Evolutionary conservation across 2,888 invertebrate species (phyloP), one percentile per base, ranked within the genome.

Genomic region (Leucania comma): DNA sequence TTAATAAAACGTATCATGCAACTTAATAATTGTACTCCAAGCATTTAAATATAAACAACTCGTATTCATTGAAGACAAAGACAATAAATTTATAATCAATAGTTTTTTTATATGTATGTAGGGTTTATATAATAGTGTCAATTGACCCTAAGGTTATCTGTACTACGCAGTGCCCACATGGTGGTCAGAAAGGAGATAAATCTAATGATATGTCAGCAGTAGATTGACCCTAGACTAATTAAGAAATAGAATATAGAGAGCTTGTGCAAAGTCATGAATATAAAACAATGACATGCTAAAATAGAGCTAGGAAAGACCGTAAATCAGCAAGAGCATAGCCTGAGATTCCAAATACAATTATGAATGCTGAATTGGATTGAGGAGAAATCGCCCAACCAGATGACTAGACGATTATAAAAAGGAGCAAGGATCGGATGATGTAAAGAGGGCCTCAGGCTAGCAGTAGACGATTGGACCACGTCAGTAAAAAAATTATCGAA

Each of bases 51-150:
- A 76, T 56, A 74, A 69, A 60, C 60, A 77, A 76, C 50, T 68
- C 8, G 24, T 46, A 63, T 78, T 75, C 81, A 78, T 78, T 78
- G 32, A 80, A 80, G 51, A 75, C 80, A 65, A 70, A 80, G 62
- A 26, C 62, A 50, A 75, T 78, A 35, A 56, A 63, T 51, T 42
- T 51, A 50, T 65, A 38, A 17, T 63, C 0, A 48, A 73, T 56
- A 14, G 26, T 67, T 48, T 72, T 56, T n/a, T 46, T n/a, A 26
- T 17, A 58, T 53, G n/a, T 61, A 61, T 26, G 24, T 51, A 68
- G 2, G 53, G 56, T 57, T 72, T 63, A 58, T 78, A 72, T 50
- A 62, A 60, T 61, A 58, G 12, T 50, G 57, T 17, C 20, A 46
- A 50, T 59, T 78, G 80, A 62, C 64, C 53, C 35, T 24, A 2